phyloP scores from a whole-genome alignment of 2,888 invertebrate species.

The Bhutanitis thaidina region DNA sequence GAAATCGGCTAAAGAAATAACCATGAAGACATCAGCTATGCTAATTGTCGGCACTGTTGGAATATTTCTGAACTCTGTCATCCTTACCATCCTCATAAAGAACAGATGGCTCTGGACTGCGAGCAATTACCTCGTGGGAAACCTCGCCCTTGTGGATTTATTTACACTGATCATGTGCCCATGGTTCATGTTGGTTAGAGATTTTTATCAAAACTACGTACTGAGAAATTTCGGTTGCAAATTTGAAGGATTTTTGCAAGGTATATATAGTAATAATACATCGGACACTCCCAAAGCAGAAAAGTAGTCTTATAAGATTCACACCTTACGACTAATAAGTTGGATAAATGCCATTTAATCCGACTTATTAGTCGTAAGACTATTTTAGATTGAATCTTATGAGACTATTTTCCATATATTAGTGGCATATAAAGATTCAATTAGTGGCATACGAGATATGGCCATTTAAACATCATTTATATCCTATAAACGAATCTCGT shows the following conservation, averaged over 20 bases:
- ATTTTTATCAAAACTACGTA: conserved; percentile 89
- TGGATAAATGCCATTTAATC: no score
- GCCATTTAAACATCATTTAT: no score
- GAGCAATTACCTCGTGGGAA: conserved; percentile 86
- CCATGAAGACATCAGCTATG: conserved; percentile 80
- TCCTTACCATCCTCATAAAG: conserved; percentile 81
- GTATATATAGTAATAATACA: conserved; percentile 44
- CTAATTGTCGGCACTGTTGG: conserved; percentile 82
- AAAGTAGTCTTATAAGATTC: no score
- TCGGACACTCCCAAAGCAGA: no score
- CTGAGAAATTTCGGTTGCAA: conserved; percentile 87
- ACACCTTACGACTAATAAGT: no score
- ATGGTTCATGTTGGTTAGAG: conserved; percentile 86
- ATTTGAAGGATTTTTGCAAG: conserved; percentile 87
- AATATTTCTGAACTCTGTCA: conserved; percentile 82
- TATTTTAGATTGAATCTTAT: no score
- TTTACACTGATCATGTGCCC: conserved; percentile 84
- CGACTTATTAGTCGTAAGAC: no score
- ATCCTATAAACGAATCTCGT: no score
- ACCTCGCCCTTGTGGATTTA: conserved; percentile 86
- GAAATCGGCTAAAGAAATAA: conserved; percentile 80
- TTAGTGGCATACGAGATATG: no score
- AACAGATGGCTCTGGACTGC: conserved; percentile 83
- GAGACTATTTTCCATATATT: no score
- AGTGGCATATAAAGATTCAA: no score